These are phyloP conservation scores for Drosophila persimilis DNA, from an alignment of 1,140 invertebrate genomes.

Conservation along the genomic window DNA sequence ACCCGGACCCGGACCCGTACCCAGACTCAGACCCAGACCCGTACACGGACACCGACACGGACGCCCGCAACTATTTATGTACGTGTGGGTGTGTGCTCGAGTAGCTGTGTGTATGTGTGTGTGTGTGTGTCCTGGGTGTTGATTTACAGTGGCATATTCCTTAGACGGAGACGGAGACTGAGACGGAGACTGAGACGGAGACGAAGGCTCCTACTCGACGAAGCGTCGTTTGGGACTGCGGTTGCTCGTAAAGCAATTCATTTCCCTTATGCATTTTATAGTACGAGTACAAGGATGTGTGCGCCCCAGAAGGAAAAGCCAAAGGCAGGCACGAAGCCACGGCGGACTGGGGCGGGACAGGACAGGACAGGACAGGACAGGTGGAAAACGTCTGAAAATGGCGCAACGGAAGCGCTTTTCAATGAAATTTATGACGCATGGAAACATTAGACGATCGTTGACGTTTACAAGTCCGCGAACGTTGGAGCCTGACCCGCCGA, in stretches of 20 bases:
- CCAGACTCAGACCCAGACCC: too few species aligned
- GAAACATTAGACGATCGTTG: slow-evolving; percentile 81
- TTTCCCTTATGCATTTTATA: slow-evolving; percentile 80
- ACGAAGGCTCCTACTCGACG: neutral
- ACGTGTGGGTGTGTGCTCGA: slow-evolving; percentile 15
- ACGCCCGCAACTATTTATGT: slow-evolving; percentile 56
- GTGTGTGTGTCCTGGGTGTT: slow-evolving; percentile 47
- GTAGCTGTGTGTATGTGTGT: slow-evolving; percentile 2
- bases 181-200: too few species aligned
- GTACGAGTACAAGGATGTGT: slow-evolving; percentile 9
- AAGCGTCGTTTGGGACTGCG: slow-evolving; percentile 58
- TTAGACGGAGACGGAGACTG: slow-evolving; percentile 16
- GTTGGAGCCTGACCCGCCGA: neutral
- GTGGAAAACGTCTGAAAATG: slow-evolving; percentile 54
- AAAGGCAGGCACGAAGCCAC: slow-evolving; percentile 5
- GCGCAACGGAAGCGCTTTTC: slow-evolving; percentile 81
- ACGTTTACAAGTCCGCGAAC: slow-evolving; percentile 71
- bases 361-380: slow-evolving; percentile 16
- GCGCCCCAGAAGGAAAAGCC: slow-evolving; percentile 28
- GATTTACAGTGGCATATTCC: slow-evolving; percentile 81
- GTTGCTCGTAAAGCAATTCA: slow-evolving; percentile 77
- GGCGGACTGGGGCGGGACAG: neutral
- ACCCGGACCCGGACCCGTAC: too few species aligned
- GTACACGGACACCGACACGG: too few species aligned
- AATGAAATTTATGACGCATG: slow-evolving; percentile 82